Evolutionary conservation across 2,113 vertebrate genomes (phyloP), one percentile per base, ranked within the genome.

Genomic region (Perognathus longimembris): DNA sequence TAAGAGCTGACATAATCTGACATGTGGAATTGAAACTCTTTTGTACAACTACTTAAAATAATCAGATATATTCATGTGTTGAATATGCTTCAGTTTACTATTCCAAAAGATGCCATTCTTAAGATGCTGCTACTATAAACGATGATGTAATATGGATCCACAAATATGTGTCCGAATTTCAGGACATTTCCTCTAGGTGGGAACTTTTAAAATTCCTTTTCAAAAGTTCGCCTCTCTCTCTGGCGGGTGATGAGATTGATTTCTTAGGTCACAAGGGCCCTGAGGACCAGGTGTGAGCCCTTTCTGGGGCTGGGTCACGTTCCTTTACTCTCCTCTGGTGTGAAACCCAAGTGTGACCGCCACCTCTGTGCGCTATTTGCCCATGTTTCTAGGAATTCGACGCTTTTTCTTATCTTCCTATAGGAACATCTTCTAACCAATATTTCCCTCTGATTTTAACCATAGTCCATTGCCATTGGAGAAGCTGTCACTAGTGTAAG

Each of bases 241-340:
- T 21, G 34, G 66, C 14, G 10, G 15, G 73, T 10, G 26, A 28
- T 38, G 38, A 57, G 7, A 8, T 17, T 24, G 8, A 6, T 20
- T 15, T 32, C 20, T 5, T 2, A 12, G 15, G 17, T 14, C 50
- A 54, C 50, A 54, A 3, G 9, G 50, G 50, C 50, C 50, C 50
- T 12, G 45, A 15, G 50, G 50, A 54, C 50, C 50, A 54, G 50
- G 28, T 2, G n/a, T 9, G 9, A 1, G 40, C 5, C 2, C 50
- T 12, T 10, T 15, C 14, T 10, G 50, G 1, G 4, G n/a, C 7
- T n/a, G 24, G 8, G 15, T 14, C 18, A 7, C 8, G 0, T 28
- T 15, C 7, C 26, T 21, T 34, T 14, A 20, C 30, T 76, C 50
- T 14, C 66, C 42, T 54, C 20, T 22, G 32, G 1, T 67, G 59